Evolutionary conservation across 2,797 vertebrate species (phyloP).

Genomic region (Pyrocephalus nanus): DNA sequence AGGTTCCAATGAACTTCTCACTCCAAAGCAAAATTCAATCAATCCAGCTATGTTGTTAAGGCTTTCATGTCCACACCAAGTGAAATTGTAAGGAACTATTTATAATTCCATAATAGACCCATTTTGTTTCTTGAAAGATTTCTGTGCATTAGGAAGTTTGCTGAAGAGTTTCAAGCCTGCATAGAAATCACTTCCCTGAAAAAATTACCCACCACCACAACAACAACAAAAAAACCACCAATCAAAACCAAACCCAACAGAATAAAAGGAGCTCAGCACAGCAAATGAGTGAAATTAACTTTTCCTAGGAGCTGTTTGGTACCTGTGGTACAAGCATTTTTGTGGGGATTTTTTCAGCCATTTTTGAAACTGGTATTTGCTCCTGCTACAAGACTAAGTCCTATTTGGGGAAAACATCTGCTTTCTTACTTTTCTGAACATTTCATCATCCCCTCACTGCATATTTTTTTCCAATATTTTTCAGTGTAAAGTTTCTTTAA

Average conservation of each 20-base stretch:
- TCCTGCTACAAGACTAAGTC: background rate
- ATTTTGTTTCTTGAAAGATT: background rate
- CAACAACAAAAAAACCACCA: no score
- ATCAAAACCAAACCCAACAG: background rate
- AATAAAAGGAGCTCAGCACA: background rate
- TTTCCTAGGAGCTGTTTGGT: background rate
- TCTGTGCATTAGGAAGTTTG: background rate
- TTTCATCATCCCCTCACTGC: fast-evolving
- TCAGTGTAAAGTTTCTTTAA: no score
- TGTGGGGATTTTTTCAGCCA: background rate
- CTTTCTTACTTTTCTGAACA: background rate
- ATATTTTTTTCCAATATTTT: background rate
- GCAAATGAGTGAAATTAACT: background rate
- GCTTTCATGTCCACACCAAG: background rate
- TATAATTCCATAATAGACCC: background rate
- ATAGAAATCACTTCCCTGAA: background rate
- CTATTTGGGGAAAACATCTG: background rate
- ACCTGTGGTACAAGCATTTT: background rate
- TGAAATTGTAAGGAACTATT: background rate
- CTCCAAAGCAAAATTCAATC: background rate
- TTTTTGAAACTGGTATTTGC: background rate
- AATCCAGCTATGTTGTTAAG: background rate
- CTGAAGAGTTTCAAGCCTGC: background rate
- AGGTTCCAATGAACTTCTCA: background rate
- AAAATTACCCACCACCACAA: background rate